Evolutionary conservation across 2,797 vertebrate species (phyloP), one percentile per base, ranked within the genome.

Genomic region (Coluber constrictor): DNA sequence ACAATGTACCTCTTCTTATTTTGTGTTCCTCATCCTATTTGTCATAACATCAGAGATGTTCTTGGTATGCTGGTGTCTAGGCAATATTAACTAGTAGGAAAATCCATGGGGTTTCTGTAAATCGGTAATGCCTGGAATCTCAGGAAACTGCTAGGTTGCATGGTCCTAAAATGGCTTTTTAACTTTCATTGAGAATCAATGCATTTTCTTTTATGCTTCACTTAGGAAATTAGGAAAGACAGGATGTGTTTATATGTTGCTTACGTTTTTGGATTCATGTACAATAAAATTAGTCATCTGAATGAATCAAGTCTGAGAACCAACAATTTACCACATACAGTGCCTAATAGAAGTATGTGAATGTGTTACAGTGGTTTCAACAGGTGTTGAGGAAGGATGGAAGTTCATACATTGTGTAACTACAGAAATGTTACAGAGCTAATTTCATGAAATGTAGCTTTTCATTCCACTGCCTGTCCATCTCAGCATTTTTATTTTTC

Each of bases 401-500:
- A 54, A 88, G n/a, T 20, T 23, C 27, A 54, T 90, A n/a, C 29
- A 90, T 16, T 88, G 23, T 60, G 29, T 61, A 86, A 37, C 32
- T 88, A 88, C 54, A 66, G 37, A 93, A 57, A 66, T 70, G 86
- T 20, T 54, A 66, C 59, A 89, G 86, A 89, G 16, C 90, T 87
- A 87, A 91, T 89, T 91, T 87, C 23, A 32, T 59, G 59, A 91
- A 87, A 59, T 29, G 56, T 74, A 90, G 88, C 60, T 63, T 93
- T 92, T 60, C 25, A 55, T 90, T 87, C 47, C 37, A 32, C 57
- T 74, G 57, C 54, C 51, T 93, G 88, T 92, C 94, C 79, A 56
- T 93, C 86, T 92, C 90, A 83, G 57, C 51, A 54, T 92, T 86
- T 91, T 70, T 88, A 88, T 92, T 87, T 79, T 90, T 92, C 59